Evolutionary conservation across 1,140 invertebrate species (phyloP).

Genomic region (Papilio dardanus): DNA sequence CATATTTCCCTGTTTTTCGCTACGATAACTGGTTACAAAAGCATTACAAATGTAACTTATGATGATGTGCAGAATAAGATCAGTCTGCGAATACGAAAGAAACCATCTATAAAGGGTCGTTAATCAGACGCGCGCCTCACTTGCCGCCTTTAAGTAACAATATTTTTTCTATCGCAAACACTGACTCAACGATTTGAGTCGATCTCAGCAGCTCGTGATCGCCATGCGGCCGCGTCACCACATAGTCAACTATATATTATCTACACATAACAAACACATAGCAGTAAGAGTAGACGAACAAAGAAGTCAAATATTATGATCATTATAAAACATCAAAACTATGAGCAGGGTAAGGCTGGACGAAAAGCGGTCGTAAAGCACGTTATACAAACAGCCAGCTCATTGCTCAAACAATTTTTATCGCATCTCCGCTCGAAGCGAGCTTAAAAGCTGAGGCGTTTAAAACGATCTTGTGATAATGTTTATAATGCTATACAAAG

Average conservation of each 20-base stretch:
- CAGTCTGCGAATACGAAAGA: neutral
- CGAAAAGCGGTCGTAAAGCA: neutral
- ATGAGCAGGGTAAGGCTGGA: neutral
- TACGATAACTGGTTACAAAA: neutral
- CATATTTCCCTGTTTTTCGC: neutral
- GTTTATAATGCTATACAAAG: constrained; percentile 4
- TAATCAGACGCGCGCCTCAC: neutral
- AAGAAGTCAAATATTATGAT: neutral
- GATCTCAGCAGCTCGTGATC: neutral
- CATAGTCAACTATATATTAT: no score
- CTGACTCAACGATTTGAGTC: neutral
- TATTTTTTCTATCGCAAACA: neutral
- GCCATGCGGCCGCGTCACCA: neutral
- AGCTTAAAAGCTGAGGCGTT: constrained; percentile 8
- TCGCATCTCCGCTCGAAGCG: neutral
- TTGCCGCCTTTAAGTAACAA: neutral
- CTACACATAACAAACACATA: no score
- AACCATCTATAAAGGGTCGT: neutral
- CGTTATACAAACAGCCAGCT: neutral
- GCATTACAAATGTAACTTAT: neutral
- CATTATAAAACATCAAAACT: neutral
- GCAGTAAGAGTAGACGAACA: neutral
- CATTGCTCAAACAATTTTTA: neutral
- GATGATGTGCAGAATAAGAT: neutral
- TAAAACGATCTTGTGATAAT: neutral